These are phyloP conservation scores for Subanguina moxae DNA, from an alignment of 1,140 invertebrate species.

Conservation along the genomic window DNA sequence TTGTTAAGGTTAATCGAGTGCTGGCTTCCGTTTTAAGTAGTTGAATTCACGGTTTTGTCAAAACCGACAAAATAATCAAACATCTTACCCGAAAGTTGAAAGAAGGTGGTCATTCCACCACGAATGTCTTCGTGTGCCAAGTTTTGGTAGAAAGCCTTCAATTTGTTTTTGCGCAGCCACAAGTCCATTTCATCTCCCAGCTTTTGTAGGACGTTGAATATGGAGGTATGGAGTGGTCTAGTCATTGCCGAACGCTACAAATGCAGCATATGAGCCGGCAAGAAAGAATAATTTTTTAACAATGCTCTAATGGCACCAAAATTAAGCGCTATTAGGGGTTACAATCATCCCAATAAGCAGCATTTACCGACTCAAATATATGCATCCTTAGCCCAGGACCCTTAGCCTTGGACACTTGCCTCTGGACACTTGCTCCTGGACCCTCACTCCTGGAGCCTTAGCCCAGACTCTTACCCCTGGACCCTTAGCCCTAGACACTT, in stretches of 20 bases:
- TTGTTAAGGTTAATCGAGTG: too few species aligned
- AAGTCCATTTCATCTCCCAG: conserved; percentile 64
- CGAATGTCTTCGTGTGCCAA: conserved; percentile 47
- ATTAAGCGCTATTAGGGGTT: conserved; percentile 34
- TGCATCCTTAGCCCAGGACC: background rate
- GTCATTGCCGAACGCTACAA: background rate
- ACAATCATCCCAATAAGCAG: background rate
- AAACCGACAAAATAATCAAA: too few species aligned
- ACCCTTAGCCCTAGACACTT: too few species aligned
- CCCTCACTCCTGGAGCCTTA: too few species aligned
- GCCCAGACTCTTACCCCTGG: too few species aligned
- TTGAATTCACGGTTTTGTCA: too few species aligned
- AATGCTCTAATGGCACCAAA: too few species aligned
- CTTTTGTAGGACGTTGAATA: conserved; percentile 16
- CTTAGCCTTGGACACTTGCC: too few species aligned
- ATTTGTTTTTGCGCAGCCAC: conserved; percentile 72
- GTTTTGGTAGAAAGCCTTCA: conserved; percentile 76
- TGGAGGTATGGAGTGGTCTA: conserved; percentile 47
- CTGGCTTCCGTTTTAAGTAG: too few species aligned
- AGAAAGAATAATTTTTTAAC: too few species aligned
- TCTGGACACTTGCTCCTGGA: too few species aligned
- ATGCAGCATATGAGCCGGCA: too few species aligned
- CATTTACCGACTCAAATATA: background rate
- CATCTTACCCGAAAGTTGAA: conserved; percentile 63
- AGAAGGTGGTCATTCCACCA: conserved; percentile 57